Conservation (phyloP, 1,140 invertebrate genomes). For the Rhopalosiphum maidis region DNA sequence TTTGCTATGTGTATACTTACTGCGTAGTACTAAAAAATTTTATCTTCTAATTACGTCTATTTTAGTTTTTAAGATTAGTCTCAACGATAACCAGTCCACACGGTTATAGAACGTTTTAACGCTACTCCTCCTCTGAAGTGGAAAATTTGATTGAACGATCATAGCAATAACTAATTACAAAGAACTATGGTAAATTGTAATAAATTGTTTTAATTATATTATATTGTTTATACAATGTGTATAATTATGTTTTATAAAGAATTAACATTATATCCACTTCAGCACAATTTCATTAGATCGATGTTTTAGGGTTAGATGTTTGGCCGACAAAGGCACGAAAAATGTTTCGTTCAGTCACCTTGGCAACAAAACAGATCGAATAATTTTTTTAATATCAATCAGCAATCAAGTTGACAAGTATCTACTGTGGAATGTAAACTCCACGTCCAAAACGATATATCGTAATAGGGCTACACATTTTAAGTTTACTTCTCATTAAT, state of each 20-base stretch:
- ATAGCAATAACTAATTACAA: background rate
- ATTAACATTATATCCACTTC: too few relatives aligned
- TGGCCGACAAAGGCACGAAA: background rate
- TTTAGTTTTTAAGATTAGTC: background rate
- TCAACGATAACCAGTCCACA: background rate
- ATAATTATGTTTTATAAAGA: too few relatives aligned
- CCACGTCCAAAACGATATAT: background rate
- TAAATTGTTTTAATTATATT: background rate
- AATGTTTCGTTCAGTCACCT: background rate
- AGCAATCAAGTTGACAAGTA: constrained; percentile 18
- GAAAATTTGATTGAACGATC: background rate
- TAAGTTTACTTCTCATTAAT: constrained; percentile 9
- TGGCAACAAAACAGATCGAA: constrained; percentile 5
- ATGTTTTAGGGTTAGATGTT: background rate
- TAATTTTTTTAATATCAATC: constrained; percentile 10
- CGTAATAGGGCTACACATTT: background rate
- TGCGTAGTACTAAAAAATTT: background rate
- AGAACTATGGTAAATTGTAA: background rate
- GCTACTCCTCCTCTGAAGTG: background rate
- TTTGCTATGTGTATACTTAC: background rate
- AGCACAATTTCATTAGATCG: background rate
- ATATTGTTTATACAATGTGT: background rate
- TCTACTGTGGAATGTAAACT: background rate
- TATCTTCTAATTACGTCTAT: background rate
- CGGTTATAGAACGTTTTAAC: background rate